These are phyloP conservation scores for Anguilla rostrata DNA, from an alignment of 2,113 vertebrate species.

Conservation along the genomic window DNA sequence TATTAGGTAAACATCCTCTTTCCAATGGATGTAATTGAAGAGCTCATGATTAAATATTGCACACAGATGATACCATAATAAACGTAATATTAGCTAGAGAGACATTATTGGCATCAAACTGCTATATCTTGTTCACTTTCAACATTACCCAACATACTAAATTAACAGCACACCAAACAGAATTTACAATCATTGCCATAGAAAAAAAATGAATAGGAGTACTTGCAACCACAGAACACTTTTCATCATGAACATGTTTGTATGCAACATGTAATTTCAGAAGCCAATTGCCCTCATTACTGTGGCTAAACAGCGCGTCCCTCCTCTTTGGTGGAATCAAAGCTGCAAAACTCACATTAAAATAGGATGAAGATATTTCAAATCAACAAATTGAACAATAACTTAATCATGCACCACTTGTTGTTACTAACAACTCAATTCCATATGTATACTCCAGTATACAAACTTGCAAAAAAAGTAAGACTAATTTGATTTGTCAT, in stretches of 20 bases:
- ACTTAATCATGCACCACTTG: background rate
- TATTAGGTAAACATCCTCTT: background rate
- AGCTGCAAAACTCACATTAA: background rate
- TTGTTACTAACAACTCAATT: background rate
- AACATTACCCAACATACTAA: slow-evolving; percentile 22
- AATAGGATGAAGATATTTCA: background rate
- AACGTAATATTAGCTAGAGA: slow-evolving; percentile 12
- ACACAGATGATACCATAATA: slow-evolving; percentile 27
- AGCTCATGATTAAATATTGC: slow-evolving; percentile 32
- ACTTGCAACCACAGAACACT: slow-evolving; percentile 18
- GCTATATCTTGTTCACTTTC: slow-evolving; percentile 31
- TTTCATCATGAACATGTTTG: slow-evolving; percentile 21
- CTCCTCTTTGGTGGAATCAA: background rate
- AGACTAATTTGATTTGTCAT: too few species aligned
- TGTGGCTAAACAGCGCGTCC: slow-evolving; percentile 14
- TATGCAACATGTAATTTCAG: slow-evolving; percentile 18
- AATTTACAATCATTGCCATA: slow-evolving; percentile 35
- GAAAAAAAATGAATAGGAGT: slow-evolving; percentile 24
- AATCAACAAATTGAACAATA: background rate
- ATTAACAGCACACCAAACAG: slow-evolving; percentile 20
- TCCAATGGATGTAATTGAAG: slow-evolving; percentile 3
- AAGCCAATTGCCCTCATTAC: slow-evolving; percentile 39
- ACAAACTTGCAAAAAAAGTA: too few species aligned
- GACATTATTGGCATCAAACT: slow-evolving; percentile 35
- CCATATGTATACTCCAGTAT: too few species aligned